Percentiles rank a stretch among this genome's conserved stretches.
Conservation (phyloP, 2,888 invertebrate species). For the Exocentrus adspersus region DNA sequence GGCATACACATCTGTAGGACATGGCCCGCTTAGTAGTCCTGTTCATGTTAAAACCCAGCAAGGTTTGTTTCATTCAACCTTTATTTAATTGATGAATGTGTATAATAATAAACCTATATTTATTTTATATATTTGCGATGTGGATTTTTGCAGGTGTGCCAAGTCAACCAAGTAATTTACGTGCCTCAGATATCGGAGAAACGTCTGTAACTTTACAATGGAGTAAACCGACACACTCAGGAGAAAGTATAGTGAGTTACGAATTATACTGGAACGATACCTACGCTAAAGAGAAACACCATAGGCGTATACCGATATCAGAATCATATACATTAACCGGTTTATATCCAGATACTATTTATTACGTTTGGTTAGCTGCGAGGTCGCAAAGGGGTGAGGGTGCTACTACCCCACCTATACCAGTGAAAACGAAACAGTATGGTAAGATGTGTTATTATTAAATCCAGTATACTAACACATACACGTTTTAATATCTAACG, state of each 20-base stretch:
- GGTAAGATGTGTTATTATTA: constrained; percentile 79
- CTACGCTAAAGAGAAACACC: constrained; percentile 88
- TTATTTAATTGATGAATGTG: no score
- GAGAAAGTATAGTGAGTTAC: constrained; percentile 93
- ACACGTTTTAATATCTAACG: constrained; percentile 44
- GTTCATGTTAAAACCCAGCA: constrained; percentile 98
- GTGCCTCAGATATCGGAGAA: constrained; percentile 88
- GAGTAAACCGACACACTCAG: constrained; percentile 91
- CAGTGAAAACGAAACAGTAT: constrained; percentile 96
- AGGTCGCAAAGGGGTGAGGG: constrained; percentile 94
- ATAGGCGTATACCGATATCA: constrained; percentile 82
- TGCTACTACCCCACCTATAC: constrained; percentile 92
- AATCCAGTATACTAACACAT: constrained; percentile 38
- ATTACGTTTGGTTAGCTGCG: constrained; percentile 97
- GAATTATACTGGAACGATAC: constrained; percentile 98
- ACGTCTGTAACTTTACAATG: constrained; percentile 91
- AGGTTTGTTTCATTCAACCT: constrained; percentile 72
- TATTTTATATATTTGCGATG: constrained; percentile 14
- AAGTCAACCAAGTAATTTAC: constrained; percentile 92
- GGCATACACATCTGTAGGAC: constrained; percentile 93
- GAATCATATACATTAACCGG: constrained; percentile 89
- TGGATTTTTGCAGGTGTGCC: constrained; percentile 83
- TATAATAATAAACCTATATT: background rate
- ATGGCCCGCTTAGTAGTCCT: constrained; percentile 94
- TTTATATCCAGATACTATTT: constrained; percentile 94